phyloP scores from a whole-genome alignment of 2,797 vertebrate species.

The Allobates femoralis region DNA sequence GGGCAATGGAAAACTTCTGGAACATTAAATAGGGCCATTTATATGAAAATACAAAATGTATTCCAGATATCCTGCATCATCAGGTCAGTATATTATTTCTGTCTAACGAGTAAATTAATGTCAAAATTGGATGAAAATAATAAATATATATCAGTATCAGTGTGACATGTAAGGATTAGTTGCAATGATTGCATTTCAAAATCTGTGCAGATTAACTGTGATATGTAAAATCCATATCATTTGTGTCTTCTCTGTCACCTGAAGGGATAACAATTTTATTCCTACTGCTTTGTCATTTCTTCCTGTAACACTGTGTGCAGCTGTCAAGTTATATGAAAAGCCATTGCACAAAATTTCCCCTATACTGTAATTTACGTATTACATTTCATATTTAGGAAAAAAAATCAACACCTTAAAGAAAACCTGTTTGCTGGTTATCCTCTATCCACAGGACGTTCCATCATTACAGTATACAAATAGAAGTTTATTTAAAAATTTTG shows the following conservation, averaged over 20 bases:
- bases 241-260: constrained; percentile 12
- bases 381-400: background rate
- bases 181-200: constrained; percentile 16
- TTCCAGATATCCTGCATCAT: background rate
- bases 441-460: no score
- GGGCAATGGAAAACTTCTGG: no score
- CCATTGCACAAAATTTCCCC: background rate
- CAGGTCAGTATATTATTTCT: background rate
- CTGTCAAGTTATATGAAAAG: constrained; percentile 28
- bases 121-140: background rate
- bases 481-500: no score
- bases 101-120: background rate
- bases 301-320: background rate
- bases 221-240: constrained; percentile 27
- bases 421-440: no score
- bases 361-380: constrained; percentile 27
- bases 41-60: background rate
- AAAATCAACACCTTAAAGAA: background rate
- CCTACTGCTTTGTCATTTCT: constrained; percentile 5
- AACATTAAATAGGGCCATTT: background rate
- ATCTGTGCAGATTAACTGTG: constrained; percentile 5
- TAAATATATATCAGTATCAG: background rate
- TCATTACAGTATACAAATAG: no score
- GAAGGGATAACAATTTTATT: background rate
- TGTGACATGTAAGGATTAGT: constrained; percentile 7